Base-by-base conservation (phyloP, 2,888 invertebrate species). In the Latheticus oryzae region DNA sequence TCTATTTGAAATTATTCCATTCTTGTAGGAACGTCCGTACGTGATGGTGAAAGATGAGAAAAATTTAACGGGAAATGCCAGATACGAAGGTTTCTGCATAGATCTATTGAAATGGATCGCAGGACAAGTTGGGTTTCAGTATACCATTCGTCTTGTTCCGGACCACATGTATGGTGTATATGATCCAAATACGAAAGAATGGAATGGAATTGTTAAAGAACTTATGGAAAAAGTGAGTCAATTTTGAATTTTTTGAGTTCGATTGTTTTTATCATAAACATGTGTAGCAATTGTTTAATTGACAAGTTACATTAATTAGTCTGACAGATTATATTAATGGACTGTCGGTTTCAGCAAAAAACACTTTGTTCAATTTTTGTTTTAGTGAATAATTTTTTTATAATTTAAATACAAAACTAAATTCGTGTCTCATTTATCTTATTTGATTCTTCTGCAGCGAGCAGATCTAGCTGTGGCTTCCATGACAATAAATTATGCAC, bases 401-500 rank as follows among this genome's bases (percentile, higher is more conserved):
- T n/a, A n/a, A n/a, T n/a, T n/a, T n/a, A n/a, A 12, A 40, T 21
- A 23, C 23, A 12, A 23, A n/a, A 12, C n/a, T n/a, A n/a, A n/a
- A n/a, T n/a, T n/a, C n/a, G n/a, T n/a, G 23, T 40, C 12, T 21
- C 13, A 13, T 21, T 11, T 15, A 12, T 9, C 12, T 19, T 37
- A 23, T 40, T 45, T 50, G 65, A 48, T 56, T 57, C n/a, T 35
- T 13, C 64, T 70, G 58, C 81, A 94, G 95, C 89, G 91, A 79
- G 97, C 96, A 0, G 97, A 98, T 76, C 83, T 98, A 65, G 97
- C 97, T 0, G 95, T 97, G 0, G 97, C 95, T 0, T 95, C 97
- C 0, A 93, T 98, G 90, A 98, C 97, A 1, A 98, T 98, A 68
- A 97, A 95, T 79, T 97, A 96, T 78, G 95, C 96, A 0, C 81